phyloP scores from a whole-genome alignment of 2,888 invertebrate species.

The Resseliella maxima region DNA sequence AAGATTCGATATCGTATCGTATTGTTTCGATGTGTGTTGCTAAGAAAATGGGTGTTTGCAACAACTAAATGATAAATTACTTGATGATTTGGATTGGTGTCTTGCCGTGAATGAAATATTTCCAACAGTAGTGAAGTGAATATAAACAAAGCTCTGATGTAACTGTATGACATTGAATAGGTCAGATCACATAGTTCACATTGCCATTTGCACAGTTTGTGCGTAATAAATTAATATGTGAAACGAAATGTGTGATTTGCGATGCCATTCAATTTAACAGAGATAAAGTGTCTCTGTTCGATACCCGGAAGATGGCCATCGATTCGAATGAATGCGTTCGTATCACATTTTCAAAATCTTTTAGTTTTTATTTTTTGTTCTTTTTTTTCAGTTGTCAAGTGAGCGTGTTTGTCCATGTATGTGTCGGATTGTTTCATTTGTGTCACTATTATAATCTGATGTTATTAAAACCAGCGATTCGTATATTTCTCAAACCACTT shows the following conservation, averaged over 20 bases:
- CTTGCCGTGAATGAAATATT: slow-evolving; percentile 24
- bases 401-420: no score
- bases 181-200: slow-evolving; percentile 28
- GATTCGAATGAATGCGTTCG: no score
- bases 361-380: no score
- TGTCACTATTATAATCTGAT: no score
- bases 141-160: background rate
- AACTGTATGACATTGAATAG: background rate
- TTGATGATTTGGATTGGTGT: slow-evolving; percentile 13
- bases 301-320: no score
- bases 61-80: slow-evolving; percentile 2
- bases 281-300: no score
- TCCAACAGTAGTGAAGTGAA: slow-evolving; percentile 6
- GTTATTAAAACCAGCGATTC: no score
- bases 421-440: no score
- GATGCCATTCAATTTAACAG: background rate
- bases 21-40: background rate
- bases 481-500: no score
- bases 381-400: no score
- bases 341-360: no score
- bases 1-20: no score
- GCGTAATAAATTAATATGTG: slow-evolving; percentile 33
- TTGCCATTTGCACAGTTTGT: slow-evolving; percentile 39
- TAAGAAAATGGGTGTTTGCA: background rate
- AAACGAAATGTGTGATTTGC: background rate